Base-by-base conservation (phyloP, 2,113 vertebrate species). In the Cyrtonyx montezumae region DNA sequence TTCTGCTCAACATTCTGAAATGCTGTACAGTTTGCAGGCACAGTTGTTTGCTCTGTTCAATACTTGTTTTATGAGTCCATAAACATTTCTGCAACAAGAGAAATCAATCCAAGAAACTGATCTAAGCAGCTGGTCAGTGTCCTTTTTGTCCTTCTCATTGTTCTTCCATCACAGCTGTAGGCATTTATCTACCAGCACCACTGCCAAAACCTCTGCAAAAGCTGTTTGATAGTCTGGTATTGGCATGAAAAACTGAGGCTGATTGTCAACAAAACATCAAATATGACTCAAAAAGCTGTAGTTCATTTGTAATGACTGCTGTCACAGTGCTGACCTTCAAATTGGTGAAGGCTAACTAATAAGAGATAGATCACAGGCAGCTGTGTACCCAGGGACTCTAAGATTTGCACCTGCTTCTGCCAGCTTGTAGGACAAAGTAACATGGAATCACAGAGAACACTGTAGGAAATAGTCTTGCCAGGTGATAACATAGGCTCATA, bases 161-260 rank as follows among this genome's bases (percentile, higher is more conserved):
- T 56, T 56, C 36, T 85, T 20, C 28, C 19, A 36, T 18, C 67
- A 42, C 85, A 91, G 53, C 48, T 91, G 53, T 58, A 85, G 11
- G 16, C 55, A 53, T 87, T 94, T 91, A 79, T 65, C 40, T 79
- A 11, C n/a, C 25, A 8, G 13, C 12, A 12, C 8, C 53, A 36
- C 34, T 90, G 48, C 63, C 85, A 82, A 90, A 93, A 91, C 49
- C 7, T 73, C 70, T 79, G 48, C 49, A 83, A 83, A 89, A 93
- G 20, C 12, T 74, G 23, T 12, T 65, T 74, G 26, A 30, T 40
- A 16, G 9, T 43, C 30, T 58, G 19, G 36, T 82, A 22, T 18
- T 87, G 88, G 58, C 68, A 62, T 77, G n/a, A 37, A 85, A 85
- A 79, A 76, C 36, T 53, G 36, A 48, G 18, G 6, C 20, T 53